These are phyloP conservation scores for Lepus timidus DNA, from an alignment of 2,113 vertebrate genomes.

Conservation along the genomic window DNA sequence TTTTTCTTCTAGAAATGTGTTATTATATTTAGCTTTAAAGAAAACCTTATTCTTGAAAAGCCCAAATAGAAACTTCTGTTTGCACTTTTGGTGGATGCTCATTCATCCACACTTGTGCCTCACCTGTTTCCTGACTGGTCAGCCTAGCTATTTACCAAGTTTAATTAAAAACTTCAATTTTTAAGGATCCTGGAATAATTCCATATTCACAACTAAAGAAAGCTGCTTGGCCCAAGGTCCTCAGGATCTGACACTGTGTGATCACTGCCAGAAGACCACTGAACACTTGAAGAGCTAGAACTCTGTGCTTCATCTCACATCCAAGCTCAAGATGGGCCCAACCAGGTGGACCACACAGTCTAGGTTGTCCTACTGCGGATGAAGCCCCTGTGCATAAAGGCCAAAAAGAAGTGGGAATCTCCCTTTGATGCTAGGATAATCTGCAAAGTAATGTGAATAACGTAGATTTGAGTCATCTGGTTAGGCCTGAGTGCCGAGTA, in stretches of 20 bases:
- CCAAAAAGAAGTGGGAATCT: not conserved
- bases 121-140: not conserved
- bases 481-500: slow-evolving; percentile 64
- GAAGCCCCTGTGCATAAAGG: not conserved
- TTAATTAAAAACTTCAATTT: not conserved
- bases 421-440: slow-evolving; percentile 38
- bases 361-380: not conserved
- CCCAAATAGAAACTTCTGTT: not conserved
- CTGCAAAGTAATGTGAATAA: slow-evolving; percentile 70
- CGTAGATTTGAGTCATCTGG: slow-evolving; percentile 63
- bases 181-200: not conserved
- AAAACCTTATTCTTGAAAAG: not conserved
- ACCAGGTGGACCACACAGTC: fast-evolving
- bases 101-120: not conserved
- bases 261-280: not conserved
- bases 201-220: not conserved
- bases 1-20: not conserved
- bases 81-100: not conserved
- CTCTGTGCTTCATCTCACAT: not conserved
- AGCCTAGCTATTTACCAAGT: not conserved
- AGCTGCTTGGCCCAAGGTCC: not conserved
- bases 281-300: not conserved
- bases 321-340: not conserved
- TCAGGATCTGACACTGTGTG: not conserved
- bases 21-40: not conserved